A percentile compares a stretch with the other conserved stretches of the same genome.
These are phyloP conservation scores for Ceratina australensis DNA, from an alignment of 1,140 invertebrate species.

Conservation along the genomic window DNA sequence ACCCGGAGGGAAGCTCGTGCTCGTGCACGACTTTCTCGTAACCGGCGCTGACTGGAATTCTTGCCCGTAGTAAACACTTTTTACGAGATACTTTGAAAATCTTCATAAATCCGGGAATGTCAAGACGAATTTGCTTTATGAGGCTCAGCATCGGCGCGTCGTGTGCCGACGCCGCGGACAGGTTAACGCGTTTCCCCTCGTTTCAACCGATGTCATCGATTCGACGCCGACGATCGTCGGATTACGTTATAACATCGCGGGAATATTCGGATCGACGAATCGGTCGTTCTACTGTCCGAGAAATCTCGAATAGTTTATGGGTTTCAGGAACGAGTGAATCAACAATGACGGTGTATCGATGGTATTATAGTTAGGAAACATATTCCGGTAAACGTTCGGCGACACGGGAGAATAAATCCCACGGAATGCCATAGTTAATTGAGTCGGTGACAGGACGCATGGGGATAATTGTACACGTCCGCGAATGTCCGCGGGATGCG, in stretches of 20 bases:
- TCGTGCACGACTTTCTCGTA: constrained; percentile 60
- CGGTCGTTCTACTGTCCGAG: no score
- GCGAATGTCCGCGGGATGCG: constrained; percentile 53
- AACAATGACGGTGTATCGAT: not conserved
- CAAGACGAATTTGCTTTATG: constrained; percentile 54
- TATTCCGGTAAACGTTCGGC: constrained; percentile 41
- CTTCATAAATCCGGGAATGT: constrained; percentile 57
- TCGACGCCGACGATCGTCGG: not conserved
- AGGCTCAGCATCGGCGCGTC: constrained; percentile 8
- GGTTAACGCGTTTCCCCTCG: constrained; percentile 10
- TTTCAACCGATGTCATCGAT: constrained; percentile 26
- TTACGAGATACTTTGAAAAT: constrained; percentile 61
- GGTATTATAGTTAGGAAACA: constrained; percentile 11
- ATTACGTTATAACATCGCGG: not conserved
- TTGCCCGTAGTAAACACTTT: constrained; percentile 55
- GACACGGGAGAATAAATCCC: constrained; percentile 49
- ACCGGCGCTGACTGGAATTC: constrained; percentile 52
- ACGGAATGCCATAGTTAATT: constrained; percentile 52
- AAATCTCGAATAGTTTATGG: no score
- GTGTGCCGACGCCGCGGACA: constrained; percentile 20
- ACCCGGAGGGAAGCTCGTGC: constrained; percentile 30
- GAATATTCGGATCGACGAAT: not conserved
- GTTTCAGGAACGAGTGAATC: no score
- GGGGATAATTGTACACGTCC: constrained; percentile 61
- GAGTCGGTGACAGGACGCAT: constrained; percentile 44